Evolutionary conservation across 2,888 invertebrate species (phyloP).

Genomic region (Aphodius granarius): DNA sequence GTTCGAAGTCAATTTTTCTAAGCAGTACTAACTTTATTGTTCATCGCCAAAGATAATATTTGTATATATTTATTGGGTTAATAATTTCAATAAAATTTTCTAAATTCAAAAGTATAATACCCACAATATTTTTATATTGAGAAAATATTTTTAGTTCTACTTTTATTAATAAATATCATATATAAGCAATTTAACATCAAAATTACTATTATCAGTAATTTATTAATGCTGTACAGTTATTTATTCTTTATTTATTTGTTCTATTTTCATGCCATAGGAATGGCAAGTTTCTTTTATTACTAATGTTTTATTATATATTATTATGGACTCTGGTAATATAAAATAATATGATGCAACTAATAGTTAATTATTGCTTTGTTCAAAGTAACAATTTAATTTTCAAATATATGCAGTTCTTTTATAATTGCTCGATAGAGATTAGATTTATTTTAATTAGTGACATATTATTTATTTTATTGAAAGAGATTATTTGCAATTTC

Average conservation of each 20-base stretch:
- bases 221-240: neutral
- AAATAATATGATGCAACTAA: neutral
- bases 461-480: neutral
- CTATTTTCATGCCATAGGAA: neutral
- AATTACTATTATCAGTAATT: neutral
- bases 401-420: neutral
- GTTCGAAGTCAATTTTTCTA: no score
- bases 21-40: no score
- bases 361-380: no score
- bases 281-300: neutral
- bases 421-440: neutral
- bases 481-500: no score
- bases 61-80: no score
- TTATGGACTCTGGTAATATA: neutral
- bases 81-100: neutral
- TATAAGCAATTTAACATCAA: neutral
- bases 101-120: neutral
- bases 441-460: neutral
- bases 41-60: no score
- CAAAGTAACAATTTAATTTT: no score
- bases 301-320: neutral
- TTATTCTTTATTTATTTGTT: neutral
- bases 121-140: neutral
- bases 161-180: neutral
- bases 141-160: neutral